Conservation (phyloP, 2,888 invertebrate genomes). For the Palloptera scutellata region DNA sequence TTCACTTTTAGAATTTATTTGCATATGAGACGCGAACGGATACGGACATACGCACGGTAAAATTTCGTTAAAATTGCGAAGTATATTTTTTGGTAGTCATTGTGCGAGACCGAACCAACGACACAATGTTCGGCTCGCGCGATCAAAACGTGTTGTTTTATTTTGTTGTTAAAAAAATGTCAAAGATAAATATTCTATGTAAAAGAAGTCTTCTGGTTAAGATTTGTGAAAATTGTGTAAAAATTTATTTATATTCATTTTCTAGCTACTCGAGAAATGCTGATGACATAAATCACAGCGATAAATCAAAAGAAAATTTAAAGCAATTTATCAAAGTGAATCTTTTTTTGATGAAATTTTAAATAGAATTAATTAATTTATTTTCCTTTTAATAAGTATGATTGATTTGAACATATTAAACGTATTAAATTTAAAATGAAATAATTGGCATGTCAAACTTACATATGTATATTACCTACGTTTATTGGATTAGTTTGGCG, state of each 20-base stretch:
- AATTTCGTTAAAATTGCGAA: neutral
- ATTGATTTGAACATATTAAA: too few relatives aligned
- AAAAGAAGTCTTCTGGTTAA: too few relatives aligned
- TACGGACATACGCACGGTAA: slow-evolving; percentile 42
- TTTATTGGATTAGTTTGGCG: too few relatives aligned
- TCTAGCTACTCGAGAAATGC: neutral
- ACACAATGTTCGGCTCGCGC: slow-evolving; percentile 14
- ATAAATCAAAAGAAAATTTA: slow-evolving; percentile 18
- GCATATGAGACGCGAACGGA: slow-evolving; percentile 43
- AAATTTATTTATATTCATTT: slow-evolving; percentile 21
- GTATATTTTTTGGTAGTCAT: neutral
- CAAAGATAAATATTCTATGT: too few relatives aligned
- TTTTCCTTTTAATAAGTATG: neutral
- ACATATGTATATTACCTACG: too few relatives aligned
- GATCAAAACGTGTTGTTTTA: slow-evolving; percentile 26
- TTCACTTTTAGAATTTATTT: slow-evolving; percentile 47
- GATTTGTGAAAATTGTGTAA: slow-evolving; percentile 1
- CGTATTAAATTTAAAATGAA: too few relatives aligned
- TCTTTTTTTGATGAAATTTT: neutral
- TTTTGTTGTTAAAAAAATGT: too few relatives aligned
- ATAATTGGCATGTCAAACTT: too few relatives aligned
- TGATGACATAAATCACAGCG: slow-evolving; percentile 5
- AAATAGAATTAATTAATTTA: slow-evolving; percentile 1
- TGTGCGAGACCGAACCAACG: too few relatives aligned
- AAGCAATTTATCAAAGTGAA: slow-evolving; percentile 23